Evolutionary conservation across 2,113 vertebrate species (phyloP).

Genomic region (Columbina picui): DNA sequence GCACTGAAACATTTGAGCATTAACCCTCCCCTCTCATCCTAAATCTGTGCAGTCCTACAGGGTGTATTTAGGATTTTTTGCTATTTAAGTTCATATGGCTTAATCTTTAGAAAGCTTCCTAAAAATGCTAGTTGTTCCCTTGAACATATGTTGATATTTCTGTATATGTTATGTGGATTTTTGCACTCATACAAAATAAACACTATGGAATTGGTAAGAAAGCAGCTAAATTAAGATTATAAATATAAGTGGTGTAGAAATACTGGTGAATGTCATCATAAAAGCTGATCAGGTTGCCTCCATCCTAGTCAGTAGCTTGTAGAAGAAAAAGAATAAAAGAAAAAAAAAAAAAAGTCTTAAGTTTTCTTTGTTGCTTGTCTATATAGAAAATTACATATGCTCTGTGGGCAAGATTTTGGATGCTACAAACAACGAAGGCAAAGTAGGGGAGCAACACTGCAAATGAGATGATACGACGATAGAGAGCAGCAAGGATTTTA

Average conservation of each 20-base stretch:
- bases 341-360: neutral
- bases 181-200: neutral
- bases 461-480: neutral
- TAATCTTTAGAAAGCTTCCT: neutral
- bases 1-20: neutral
- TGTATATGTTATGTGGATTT: neutral
- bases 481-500: neutral
- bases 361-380: neutral
- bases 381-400: neutral
- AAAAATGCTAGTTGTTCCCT: neutral
- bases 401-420: neutral
- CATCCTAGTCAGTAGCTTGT: neutral
- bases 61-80: neutral
- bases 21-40: neutral
- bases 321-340: neutral
- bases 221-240: neutral
- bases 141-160: neutral
- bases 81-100: neutral
- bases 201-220: neutral
- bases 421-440: neutral
- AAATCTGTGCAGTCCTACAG: neutral
- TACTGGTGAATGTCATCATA: neutral
- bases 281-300: neutral
- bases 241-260: neutral
- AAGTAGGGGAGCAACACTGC: fast-evolving